Conservation (phyloP, 2,113 vertebrate species). For the Thymallus thymallus region DNA sequence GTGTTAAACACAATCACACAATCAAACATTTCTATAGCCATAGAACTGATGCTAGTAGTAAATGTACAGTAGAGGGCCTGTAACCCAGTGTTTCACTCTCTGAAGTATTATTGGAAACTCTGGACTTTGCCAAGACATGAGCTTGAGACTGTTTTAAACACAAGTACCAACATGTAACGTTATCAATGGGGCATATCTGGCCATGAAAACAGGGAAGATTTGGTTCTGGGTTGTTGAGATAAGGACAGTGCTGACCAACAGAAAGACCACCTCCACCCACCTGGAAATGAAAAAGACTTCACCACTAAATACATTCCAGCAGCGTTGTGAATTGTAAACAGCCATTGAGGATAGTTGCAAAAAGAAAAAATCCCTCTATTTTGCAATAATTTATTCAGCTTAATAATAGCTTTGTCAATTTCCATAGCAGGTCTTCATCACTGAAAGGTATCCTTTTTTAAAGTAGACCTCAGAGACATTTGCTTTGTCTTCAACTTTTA, state of each 20-base stretch:
- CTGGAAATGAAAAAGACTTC: slow-evolving; percentile 52
- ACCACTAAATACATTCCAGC: slow-evolving; percentile 43
- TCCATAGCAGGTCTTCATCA: slow-evolving; percentile 46
- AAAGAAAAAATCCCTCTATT: slow-evolving; percentile 58
- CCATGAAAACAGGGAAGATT: too few species aligned
- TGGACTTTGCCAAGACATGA: slow-evolving; percentile 22
- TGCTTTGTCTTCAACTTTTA: slow-evolving; percentile 55
- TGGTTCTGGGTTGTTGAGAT: too few species aligned
- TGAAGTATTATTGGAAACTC: slow-evolving; percentile 45
- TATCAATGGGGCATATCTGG: background rate
- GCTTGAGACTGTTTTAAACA: slow-evolving; percentile 45
- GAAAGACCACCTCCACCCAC: slow-evolving; percentile 45
- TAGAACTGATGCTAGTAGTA: slow-evolving; percentile 51
- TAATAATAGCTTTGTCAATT: slow-evolving; percentile 51
- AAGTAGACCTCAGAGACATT: slow-evolving; percentile 57
- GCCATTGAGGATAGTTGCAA: slow-evolving; percentile 41
- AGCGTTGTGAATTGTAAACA: slow-evolving; percentile 44
- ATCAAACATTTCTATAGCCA: slow-evolving; percentile 63
- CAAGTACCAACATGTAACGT: slow-evolving; percentile 43
- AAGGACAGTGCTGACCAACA: slow-evolving; percentile 40
- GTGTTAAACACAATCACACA: background rate
- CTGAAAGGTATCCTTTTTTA: slow-evolving; percentile 41
- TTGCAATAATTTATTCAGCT: slow-evolving; percentile 71
- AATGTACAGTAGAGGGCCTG: slow-evolving; percentile 28
- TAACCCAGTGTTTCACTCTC: slow-evolving; percentile 47